Conservation (phyloP, 2,888 invertebrate genomes). For the Linyphia triangularis region DNA sequence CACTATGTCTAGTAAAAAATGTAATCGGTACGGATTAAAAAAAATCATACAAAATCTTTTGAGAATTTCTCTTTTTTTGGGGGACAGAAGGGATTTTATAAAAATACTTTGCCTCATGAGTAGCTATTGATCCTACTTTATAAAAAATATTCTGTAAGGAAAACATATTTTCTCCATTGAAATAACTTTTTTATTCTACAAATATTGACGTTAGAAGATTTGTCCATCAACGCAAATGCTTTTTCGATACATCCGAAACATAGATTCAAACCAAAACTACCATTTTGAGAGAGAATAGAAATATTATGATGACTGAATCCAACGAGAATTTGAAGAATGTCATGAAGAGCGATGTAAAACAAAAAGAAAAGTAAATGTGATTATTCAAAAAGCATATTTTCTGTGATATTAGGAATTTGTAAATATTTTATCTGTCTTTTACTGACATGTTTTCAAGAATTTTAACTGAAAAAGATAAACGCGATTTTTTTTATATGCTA, state of each 20-base stretch:
- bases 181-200: slow-evolving; percentile 3
- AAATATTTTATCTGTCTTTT: too few species aligned
- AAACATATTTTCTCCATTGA: neutral
- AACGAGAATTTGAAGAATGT: neutral
- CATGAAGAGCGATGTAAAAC: neutral
- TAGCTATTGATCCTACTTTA: slow-evolving; percentile 36
- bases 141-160: slow-evolving; percentile 22
- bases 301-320: neutral
- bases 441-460: too few species aligned
- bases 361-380: too few species aligned
- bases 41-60: neutral
- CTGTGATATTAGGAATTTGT: too few species aligned
- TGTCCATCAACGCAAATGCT: slow-evolving; percentile 43
- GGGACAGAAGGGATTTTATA: neutral
- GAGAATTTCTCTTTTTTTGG: neutral
- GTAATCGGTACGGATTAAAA: slow-evolving; percentile 18
- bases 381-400: too few species aligned
- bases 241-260: slow-evolving; percentile 42
- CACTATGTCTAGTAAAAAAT: too few species aligned
- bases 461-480: too few species aligned
- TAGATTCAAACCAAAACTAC: slow-evolving; percentile 1
- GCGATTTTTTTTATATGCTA: too few species aligned
- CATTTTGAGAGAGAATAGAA: neutral
- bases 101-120: slow-evolving; percentile 9
- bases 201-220: slow-evolving; percentile 8